These are phyloP conservation scores for Ricordea florida DNA, from an alignment of 92 coral and sea anemone species.

Conservation along the genomic window DNA sequence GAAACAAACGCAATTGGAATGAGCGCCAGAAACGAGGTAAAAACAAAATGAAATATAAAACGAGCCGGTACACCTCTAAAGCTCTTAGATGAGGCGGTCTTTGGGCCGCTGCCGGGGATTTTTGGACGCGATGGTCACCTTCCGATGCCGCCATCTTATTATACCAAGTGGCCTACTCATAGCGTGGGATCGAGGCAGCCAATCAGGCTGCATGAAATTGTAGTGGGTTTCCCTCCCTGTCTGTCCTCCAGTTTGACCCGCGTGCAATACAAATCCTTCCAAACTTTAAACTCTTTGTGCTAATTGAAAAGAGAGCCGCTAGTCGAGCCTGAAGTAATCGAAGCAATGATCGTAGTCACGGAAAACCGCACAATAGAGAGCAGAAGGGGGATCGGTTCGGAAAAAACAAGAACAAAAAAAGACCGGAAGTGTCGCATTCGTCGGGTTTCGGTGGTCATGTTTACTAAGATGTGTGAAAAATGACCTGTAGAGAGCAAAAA, in stretches of 20 bases:
- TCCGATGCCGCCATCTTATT: conserved; percentile 98
- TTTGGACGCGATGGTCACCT: conserved; percentile 76
- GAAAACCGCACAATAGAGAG: no score
- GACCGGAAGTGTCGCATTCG: no score
- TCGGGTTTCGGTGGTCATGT: no score
- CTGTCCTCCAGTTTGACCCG: no score
- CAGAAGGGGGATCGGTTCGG: no score
- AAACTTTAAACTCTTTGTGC: background rate
- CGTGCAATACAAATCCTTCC: background rate
- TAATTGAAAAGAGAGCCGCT: background rate
- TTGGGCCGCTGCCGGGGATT: conserved; percentile 99
- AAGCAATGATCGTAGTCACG: no score
- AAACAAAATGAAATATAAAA: conserved; percentile 1
- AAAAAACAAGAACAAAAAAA: no score
- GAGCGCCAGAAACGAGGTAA: background rate
- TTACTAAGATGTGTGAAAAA: no score
- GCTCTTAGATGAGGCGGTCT: conserved; percentile 95
- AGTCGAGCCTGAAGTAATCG: no score
- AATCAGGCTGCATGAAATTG: background rate
- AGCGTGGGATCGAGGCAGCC: conserved; percentile 40
- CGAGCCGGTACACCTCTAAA: conserved; percentile 77
- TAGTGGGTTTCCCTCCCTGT: background rate
- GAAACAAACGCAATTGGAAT: conserved; percentile 50
- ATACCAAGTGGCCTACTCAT: background rate
- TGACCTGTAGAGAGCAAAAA: no score